Evolutionary conservation across 2,797 vertebrate species (phyloP).

Genomic region (Sebastes oblongus): DNA sequence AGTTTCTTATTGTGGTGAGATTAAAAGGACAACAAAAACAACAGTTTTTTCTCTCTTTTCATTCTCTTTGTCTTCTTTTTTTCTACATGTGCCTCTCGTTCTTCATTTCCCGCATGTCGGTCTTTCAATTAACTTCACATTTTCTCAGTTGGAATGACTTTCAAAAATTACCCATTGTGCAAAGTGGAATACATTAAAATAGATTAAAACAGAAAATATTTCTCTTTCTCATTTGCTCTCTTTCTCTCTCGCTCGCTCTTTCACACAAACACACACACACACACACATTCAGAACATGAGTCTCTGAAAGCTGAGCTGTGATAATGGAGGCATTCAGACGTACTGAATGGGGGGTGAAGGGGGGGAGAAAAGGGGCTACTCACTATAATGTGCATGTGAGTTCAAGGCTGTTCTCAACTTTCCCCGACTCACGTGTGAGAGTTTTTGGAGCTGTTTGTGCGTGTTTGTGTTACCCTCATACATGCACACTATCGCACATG

Average conservation of each 20-base stretch:
- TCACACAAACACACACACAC: neutral
- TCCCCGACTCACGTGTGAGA: conserved; percentile 35
- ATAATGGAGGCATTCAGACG: conserved; percentile 51
- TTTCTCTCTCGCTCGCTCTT: neutral
- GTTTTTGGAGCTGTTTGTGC: conserved; percentile 5
- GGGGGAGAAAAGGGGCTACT: conserved; percentile 35
- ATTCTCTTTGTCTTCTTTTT: neutral
- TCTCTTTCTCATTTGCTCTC: neutral
- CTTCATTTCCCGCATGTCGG: neutral
- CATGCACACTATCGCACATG: neutral
- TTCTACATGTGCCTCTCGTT: neutral
- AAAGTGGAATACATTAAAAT: neutral
- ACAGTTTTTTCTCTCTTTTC: neutral
- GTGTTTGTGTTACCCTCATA: neutral
- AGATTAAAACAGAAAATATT: neutral
- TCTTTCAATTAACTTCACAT: neutral
- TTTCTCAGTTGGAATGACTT: neutral
- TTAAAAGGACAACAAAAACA: neutral
- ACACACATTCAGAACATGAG: neutral
- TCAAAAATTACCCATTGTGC: neutral
- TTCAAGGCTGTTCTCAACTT: conserved; percentile 63
- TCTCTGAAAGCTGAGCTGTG: conserved; percentile 34
- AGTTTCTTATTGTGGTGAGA: neutral
- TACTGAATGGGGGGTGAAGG: conserved; percentile 24
- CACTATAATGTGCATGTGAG: conserved; percentile 47